Conservation (phyloP, 2,113 vertebrate genomes). For the Australoheros scitulus region DNA sequence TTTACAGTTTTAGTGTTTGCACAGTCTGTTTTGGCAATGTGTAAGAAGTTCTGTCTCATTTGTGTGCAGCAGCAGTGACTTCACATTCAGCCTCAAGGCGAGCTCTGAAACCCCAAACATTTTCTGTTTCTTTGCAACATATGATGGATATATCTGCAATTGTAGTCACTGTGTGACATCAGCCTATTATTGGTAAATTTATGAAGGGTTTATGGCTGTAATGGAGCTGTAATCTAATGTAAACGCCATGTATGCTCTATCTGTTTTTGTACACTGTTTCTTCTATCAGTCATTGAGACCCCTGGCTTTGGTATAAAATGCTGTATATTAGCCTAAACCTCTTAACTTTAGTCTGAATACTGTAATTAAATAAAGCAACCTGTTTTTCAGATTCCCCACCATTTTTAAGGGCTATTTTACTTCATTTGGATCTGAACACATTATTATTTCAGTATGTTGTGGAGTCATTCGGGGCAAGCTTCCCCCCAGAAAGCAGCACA, state of each 20-base stretch:
- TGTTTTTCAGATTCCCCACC: constrained; percentile 14
- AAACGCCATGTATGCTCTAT: constrained; percentile 16
- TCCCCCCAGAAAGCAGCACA: not conserved
- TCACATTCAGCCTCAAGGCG: not conserved
- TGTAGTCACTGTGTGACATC: constrained; percentile 1
- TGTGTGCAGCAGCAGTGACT: not conserved
- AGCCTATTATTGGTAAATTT: constrained; percentile 1
- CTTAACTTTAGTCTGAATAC: constrained; percentile 29
- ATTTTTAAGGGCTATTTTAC: not conserved
- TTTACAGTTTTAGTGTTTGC: not conserved
- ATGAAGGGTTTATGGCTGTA: not conserved
- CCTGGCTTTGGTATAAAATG: constrained; percentile 4
- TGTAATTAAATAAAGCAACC: constrained; percentile 26
- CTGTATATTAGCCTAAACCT: not conserved
- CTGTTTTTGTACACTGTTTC: not conserved
- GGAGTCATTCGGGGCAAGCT: not conserved
- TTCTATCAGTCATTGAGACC: constrained; percentile 8
- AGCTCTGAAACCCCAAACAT: constrained; percentile 3
- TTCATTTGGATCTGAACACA: not conserved
- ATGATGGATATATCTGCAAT: not conserved
- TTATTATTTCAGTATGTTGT: not conserved
- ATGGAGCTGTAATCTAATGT: constrained; percentile 4
- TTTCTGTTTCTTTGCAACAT: not conserved
- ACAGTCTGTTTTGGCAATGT: not conserved
- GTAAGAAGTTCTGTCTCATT: not conserved